Evolutionary conservation across 2,797 vertebrate genomes (phyloP), one percentile per base, ranked within the genome.

Genomic region (Halcyon badia): DNA sequence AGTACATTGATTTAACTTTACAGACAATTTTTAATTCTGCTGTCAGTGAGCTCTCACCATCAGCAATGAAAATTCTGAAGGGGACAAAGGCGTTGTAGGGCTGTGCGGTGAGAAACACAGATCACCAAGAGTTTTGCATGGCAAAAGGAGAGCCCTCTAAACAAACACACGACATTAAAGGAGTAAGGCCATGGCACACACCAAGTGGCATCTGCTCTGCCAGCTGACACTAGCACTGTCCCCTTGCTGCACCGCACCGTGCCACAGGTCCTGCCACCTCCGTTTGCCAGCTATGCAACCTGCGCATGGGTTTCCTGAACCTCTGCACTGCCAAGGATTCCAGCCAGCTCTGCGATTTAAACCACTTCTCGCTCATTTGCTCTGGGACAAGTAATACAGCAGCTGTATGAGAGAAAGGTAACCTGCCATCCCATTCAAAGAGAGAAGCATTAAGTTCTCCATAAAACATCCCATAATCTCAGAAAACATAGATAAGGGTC

Each of bases 41-140:
- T 51, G 48, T n/a, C 42, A 28, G 1, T 3, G 20, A n/a, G 17
- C 6, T 42, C 79, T 61, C 54, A 54, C 17, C 56, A 54, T 16
- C 44, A 35, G 42, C n/a, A 79, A 66, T 5, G 12, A 24, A 35
- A 52, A 85, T 91, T 52, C 84, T 60, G 61, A 68, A 52, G 18
- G 20, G 13, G 15, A 56, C 20, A 86, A 69, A 64, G 15, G 28
- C 48, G 44, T 15, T 35, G 30, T 3, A 51, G n/a, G 13, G 25
- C 35, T 26, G 5, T 0, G 0, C 8, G 39, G 39, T 18, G 24
- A 68, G 25, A 69, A 65, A 46, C 46, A 66, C 26, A 25, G 12
- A 13, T 13, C 20, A n/a, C 33, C 28, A 58, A 17, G 25, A 58
- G 25, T 25, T 80, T 30, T n/a, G n/a, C 4, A 2, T 2, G 75